A percentile compares a stretch with the other conserved stretches of the same genome.
phyloP scores from a whole-genome alignment of 1,140 invertebrate genomes.

The Metopolophium dirhodum region DNA sequence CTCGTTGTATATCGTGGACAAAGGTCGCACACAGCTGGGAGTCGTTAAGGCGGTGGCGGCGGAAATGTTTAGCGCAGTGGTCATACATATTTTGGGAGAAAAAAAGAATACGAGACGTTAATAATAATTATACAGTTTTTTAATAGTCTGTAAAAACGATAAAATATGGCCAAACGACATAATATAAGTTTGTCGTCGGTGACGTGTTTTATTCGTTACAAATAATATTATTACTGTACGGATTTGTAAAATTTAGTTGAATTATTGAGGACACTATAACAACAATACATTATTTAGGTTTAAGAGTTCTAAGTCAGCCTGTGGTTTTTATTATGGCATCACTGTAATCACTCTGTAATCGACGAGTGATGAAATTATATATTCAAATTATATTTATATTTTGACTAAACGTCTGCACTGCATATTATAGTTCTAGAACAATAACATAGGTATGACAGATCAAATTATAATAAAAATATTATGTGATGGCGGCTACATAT shows the following conservation, averaged over 20 bases:
- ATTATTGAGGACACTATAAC: background rate
- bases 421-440: background rate
- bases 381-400: background rate
- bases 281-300: background rate
- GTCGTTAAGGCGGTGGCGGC: background rate
- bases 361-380: background rate
- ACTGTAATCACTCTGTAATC: background rate
- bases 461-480: background rate
- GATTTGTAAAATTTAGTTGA: background rate
- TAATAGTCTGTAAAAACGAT: background rate
- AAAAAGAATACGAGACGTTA: background rate
- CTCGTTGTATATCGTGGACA: background rate
- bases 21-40: background rate
- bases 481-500: background rate
- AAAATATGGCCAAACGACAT: background rate
- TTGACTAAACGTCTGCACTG: background rate
- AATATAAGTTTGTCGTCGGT: background rate
- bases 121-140: background rate
- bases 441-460: background rate
- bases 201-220: background rate
- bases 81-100: conserved; percentile 6
- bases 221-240: background rate
- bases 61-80: background rate
- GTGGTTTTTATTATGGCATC: background rate
- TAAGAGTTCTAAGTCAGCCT: background rate